These are phyloP conservation scores for Paramuricea clavata DNA, from an alignment of 92 coral and sea anemone species.

Conservation along the genomic window DNA sequence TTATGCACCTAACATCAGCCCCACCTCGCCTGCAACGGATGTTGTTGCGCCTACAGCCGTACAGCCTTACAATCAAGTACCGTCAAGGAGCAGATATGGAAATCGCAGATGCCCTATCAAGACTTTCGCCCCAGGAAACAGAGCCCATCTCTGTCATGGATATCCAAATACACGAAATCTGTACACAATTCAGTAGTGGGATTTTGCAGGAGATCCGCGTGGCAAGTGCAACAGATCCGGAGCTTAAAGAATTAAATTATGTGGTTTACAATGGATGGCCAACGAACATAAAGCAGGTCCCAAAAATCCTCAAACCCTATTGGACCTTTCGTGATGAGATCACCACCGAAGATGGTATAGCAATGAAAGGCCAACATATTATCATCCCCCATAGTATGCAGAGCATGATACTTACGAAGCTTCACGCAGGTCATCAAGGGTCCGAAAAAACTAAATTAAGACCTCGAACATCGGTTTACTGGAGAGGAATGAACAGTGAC, in stretches of 20 bases:
- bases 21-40: slow-evolving; percentile 66
- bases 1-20: slow-evolving; percentile 63
- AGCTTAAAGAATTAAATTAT: slow-evolving; percentile 48
- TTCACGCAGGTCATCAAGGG: no score
- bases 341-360: slow-evolving; percentile 56
- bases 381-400: slow-evolving; percentile 49
- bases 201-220: slow-evolving; percentile 29
- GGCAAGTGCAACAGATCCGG: slow-evolving; percentile 25
- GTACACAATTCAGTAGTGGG: slow-evolving; percentile 51
- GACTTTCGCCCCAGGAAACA: slow-evolving; percentile 55
- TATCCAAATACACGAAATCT: slow-evolving; percentile 58
- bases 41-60: slow-evolving; percentile 69
- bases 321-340: slow-evolving; percentile 62
- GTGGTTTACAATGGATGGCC: slow-evolving; percentile 66
- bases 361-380: slow-evolving; percentile 50
- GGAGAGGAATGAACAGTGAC: no score
- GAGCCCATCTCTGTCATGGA: slow-evolving; percentile 30
- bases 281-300: slow-evolving; percentile 46
- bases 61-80: slow-evolving; percentile 63
- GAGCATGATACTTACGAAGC: slow-evolving; percentile 46
- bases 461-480: no score
- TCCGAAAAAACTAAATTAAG: no score
- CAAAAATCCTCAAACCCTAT: slow-evolving; percentile 39
- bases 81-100: slow-evolving; percentile 57
- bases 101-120: slow-evolving; percentile 59